phyloP scores from a whole-genome alignment of 1,140 invertebrate genomes.

The Panagrolaimus sp. region DNA sequence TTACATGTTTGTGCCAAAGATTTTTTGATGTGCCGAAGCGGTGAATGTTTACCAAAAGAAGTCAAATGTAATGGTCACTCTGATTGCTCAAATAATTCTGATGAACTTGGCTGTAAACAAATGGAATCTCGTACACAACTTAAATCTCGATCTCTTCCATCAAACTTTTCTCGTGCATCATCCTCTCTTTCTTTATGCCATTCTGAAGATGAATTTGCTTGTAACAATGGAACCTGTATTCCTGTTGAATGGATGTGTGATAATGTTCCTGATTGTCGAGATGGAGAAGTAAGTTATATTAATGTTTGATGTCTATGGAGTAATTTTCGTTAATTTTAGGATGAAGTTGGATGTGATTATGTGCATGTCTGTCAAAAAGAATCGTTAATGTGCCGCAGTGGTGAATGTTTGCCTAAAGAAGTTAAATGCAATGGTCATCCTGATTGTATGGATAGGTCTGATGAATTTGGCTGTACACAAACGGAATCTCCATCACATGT shows the following conservation, averaged over 20 bases:
- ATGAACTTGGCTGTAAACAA: slow-evolving; percentile 11
- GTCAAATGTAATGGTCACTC: slow-evolving; percentile 21
- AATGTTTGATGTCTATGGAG: not conserved
- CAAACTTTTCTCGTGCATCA: no score
- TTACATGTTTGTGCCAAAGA: slow-evolving; percentile 2
- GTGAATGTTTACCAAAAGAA: slow-evolving; percentile 14
- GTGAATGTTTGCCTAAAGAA: slow-evolving; percentile 13
- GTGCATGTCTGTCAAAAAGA: slow-evolving; percentile 10
- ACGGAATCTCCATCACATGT: no score
- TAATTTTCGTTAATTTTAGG: not conserved
- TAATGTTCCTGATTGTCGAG: slow-evolving; percentile 18
- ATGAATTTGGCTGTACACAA: slow-evolving; percentile 19
- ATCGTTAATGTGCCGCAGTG: slow-evolving; percentile 19
- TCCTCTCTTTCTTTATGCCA: no score
- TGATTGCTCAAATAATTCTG: slow-evolving; percentile 18
- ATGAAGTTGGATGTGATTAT: slow-evolving; percentile 19
- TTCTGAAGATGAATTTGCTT: no score
- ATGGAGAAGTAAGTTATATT: slow-evolving; percentile 14
- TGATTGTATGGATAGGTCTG: slow-evolving; percentile 19
- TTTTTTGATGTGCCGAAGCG: slow-evolving; percentile 19
- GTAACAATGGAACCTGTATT: not conserved
- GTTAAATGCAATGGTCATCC: slow-evolving; percentile 21
- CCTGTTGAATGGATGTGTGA: not conserved
- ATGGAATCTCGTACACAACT: no score
- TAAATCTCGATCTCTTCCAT: no score